Evolutionary conservation across 2,113 vertebrate genomes (phyloP).

Genomic region (Aegotheles bennettii): DNA sequence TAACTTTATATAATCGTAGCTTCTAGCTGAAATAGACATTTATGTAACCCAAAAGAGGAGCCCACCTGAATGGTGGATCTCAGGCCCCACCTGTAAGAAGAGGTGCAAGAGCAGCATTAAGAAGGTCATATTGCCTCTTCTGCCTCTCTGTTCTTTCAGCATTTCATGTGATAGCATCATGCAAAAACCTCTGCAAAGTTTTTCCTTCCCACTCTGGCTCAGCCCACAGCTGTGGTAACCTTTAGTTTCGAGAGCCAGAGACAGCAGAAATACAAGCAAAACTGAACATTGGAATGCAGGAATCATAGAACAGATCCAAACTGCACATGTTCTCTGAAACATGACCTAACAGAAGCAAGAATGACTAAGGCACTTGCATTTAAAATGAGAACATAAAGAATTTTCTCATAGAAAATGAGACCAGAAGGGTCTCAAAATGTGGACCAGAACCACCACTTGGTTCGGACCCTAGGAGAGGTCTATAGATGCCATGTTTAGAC

Average conservation of each 20-base stretch:
- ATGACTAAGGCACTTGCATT: too few relatives aligned
- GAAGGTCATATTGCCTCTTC: neutral
- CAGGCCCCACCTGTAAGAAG: neutral
- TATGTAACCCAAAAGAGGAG: neutral
- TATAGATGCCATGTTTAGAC: neutral
- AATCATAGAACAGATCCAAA: too few relatives aligned
- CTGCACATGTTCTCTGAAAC: too few relatives aligned
- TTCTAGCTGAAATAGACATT: neutral
- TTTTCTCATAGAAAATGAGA: too few relatives aligned
- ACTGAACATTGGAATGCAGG: neutral
- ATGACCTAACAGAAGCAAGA: too few relatives aligned
- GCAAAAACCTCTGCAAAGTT: neutral
- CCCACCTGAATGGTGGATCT: neutral
- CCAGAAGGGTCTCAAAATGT: too few relatives aligned
- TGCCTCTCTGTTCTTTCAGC: neutral
- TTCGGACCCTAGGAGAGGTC: neutral
- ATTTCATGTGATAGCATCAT: neutral
- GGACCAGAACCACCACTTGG: neutral
- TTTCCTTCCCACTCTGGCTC: neutral
- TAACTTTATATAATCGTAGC: neutral
- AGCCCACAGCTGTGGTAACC: neutral
- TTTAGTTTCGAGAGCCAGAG: neutral
- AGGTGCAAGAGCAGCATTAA: neutral
- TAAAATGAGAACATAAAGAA: too few relatives aligned
- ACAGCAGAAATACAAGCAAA: neutral